phyloP scores from a whole-genome alignment of 2,888 invertebrate genomes.

The Podabrus alpinus region DNA sequence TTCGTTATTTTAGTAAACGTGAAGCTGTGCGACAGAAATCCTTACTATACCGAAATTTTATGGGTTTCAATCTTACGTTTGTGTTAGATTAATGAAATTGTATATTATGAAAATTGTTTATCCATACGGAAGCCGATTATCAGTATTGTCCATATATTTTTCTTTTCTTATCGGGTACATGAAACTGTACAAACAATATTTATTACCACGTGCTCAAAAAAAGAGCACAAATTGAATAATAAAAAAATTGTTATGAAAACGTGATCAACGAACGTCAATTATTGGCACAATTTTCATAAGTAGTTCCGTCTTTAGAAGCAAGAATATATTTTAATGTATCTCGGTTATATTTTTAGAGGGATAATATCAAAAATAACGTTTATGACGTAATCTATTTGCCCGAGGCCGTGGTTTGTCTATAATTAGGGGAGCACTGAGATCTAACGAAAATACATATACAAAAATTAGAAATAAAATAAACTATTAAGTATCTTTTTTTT shows the following conservation, averaged over 20 bases:
- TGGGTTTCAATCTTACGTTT: background rate
- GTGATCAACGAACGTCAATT: constrained; percentile 37
- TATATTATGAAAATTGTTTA: constrained; percentile 6
- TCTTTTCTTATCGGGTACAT: background rate
- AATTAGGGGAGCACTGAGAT: constrained; percentile 30
- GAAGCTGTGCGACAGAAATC: constrained; percentile 1
- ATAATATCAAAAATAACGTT: constrained; percentile 40
- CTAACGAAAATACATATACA: constrained; percentile 23
- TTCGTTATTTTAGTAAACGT: constrained; percentile 15
- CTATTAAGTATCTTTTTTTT: constrained; percentile 13
- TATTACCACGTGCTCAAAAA: background rate
- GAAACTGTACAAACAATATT: background rate
- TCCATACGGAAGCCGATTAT: constrained; percentile 18
- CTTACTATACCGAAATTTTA: background rate
- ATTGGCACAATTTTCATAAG: constrained; percentile 40
- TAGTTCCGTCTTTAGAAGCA: constrained; percentile 39
- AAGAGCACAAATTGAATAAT: constrained; percentile 12
- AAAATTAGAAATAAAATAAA: constrained; percentile 26
- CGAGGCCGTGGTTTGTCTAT: constrained; percentile 32
- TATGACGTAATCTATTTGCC: constrained; percentile 37
- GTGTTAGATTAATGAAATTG: background rate
- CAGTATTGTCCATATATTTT: constrained; percentile 2
- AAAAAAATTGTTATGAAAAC: constrained; percentile 25
- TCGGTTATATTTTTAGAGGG: constrained; percentile 38
- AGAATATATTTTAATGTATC: constrained; percentile 40